Base-by-base conservation (phyloP, 2,797 vertebrate species). In the Oreonectes daqikongensis region DNA sequence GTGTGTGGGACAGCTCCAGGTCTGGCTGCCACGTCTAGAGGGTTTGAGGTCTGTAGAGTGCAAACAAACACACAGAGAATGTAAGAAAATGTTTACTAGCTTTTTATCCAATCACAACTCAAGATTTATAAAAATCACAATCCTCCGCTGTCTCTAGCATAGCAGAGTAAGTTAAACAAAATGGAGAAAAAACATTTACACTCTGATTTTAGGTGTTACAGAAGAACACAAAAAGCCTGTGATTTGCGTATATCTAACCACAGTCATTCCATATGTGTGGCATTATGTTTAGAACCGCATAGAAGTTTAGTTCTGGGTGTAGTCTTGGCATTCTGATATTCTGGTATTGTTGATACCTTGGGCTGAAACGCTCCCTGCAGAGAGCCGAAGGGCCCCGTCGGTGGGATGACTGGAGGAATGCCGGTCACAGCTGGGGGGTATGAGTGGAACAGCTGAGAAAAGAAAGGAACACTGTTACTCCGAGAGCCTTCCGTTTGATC, bases 301-400 rank as follows among this genome's bases (percentile, higher is more conserved):
- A 50, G 22, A 18, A 30, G 72, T 24, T 64, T 48, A 12, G 35
- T 48, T 40, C 66, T 67, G 77, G 72, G 30, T 65, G 60, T 81
- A 22, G 44, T 68, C 35, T 72, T 0, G 35, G 48, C 9, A 53
- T 77, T 71, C 26, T 17, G 90, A 70, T 50, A 22, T 78, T 66
- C 68, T 77, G 55, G 59, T 50, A 76, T 76, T 35, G 75, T n/a
- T 28, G 75, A 77, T 90, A 98, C 97, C 95, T 98, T 99, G 85
- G 97, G 97, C 70, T 99, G 97, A 88, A 99, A 99, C 18, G 97
- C 97, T 83, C 97, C 97, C 91, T 99, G 97, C 50, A 98, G 93
- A 0, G 97, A 99, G 84, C 97, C 95, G 64, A 99, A 99, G 67
- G 97, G 96, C 77, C 97, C 97, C 0, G 93, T 97, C 0, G 97